These are phyloP conservation scores for Laticauda colubrina DNA, from an alignment of 2,113 vertebrate genomes.

Conservation along the genomic window DNA sequence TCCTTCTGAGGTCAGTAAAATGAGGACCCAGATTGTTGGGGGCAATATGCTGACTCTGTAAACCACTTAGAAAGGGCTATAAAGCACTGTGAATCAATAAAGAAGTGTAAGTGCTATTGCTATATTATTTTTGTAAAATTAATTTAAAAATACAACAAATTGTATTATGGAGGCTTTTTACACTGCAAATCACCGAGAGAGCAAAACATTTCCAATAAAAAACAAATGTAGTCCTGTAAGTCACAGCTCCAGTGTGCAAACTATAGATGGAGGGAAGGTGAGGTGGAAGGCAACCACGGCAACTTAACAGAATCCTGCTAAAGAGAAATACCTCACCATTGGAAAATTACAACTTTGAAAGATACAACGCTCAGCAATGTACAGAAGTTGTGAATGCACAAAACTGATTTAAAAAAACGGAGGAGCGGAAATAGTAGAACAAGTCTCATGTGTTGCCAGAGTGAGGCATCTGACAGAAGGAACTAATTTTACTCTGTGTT, in stretches of 20 bases:
- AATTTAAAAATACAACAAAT: neutral
- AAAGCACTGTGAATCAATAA: too few species aligned
- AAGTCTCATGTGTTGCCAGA: neutral
- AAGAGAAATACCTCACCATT: neutral
- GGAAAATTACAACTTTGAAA: neutral
- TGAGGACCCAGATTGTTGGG: too few species aligned
- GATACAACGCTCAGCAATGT: neutral
- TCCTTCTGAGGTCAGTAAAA: too few species aligned
- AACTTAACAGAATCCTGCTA: neutral
- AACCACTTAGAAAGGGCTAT: too few species aligned
- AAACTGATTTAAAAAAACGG: neutral
- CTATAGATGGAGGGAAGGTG: neutral
- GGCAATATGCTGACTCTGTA: too few species aligned
- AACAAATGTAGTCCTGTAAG: neutral
- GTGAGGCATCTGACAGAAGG: neutral
- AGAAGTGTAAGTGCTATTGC: neutral
- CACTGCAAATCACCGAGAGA: neutral
- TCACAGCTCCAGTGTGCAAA: neutral
- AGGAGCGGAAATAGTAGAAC: neutral
- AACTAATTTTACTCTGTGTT: neutral
- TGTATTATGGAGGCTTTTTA: neutral
- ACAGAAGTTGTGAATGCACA: neutral
- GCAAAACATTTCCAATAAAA: neutral
- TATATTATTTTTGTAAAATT: neutral
- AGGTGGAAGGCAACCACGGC: neutral